Evolutionary conservation across 2,888 invertebrate genomes (phyloP).

Genomic region (Drosophila paranaensis): DNA sequence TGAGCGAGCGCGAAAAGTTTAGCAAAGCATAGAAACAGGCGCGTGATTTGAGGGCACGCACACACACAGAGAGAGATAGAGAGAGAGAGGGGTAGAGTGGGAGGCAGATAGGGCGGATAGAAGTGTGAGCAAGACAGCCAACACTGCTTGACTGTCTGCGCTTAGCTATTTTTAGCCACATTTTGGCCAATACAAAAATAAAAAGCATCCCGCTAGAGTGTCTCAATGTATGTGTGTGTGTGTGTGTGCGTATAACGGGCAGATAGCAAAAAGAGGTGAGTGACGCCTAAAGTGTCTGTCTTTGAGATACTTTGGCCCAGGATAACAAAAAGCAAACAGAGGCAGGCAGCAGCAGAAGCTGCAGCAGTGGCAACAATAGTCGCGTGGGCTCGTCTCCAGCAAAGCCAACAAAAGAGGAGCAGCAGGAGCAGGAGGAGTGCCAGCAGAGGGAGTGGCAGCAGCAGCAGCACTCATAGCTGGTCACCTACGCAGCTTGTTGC

Average conservation of each 20-base stretch:
- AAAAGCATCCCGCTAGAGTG: constrained; percentile 5
- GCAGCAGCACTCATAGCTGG: constrained; percentile 17
- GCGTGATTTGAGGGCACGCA: constrained; percentile 66
- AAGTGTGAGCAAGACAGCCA: constrained; percentile 14
- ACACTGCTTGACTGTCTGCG: constrained; percentile 57
- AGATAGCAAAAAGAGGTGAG: constrained; percentile 43
- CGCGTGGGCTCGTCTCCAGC: constrained; percentile 37
- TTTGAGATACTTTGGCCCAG: constrained; percentile 30
- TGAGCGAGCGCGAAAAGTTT: constrained; percentile 66
- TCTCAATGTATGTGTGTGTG: neutral
- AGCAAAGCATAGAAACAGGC: constrained; percentile 73
- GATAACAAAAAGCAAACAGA: constrained; percentile 22
- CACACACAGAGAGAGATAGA: constrained; percentile 19
- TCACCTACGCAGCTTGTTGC: constrained; percentile 26
- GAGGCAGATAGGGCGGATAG: neutral
- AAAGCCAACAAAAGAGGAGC: neutral
- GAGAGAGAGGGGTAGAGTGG: neutral
- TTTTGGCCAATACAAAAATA: constrained; percentile 52
- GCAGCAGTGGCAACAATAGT: constrained; percentile 11
- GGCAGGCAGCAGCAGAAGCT: neutral
- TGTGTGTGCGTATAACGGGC: constrained; percentile 14
- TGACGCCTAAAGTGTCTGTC: constrained; percentile 66
- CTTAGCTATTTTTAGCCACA: constrained; percentile 61
- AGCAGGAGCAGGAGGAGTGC: neutral
- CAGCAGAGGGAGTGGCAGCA: neutral